A percentile compares a stretch with the other conserved stretches of the same genome.
Conservation (phyloP, 2,888 invertebrate species). For the Priocnemis perturbator region DNA sequence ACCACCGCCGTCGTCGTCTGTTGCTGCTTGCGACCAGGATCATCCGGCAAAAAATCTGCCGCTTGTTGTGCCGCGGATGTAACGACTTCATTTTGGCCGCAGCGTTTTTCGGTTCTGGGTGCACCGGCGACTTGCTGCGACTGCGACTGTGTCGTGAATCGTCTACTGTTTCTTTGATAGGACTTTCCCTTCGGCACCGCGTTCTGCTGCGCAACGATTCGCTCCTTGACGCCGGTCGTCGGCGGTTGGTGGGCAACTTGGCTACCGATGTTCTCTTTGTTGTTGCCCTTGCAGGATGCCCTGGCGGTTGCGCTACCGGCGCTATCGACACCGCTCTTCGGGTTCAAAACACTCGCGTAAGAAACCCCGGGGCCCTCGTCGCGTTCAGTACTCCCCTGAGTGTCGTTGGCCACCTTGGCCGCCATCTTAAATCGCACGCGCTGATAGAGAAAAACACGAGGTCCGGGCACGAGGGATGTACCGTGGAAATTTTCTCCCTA, state of each 20-base stretch:
- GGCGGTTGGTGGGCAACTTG: conserved; percentile 65
- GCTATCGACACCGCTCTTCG: conserved; percentile 79
- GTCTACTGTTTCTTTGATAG: conserved; percentile 65
- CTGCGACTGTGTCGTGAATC: conserved; percentile 27
- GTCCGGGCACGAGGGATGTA: conserved; percentile 51
- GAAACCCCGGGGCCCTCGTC: conserved; percentile 72
- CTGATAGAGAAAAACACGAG: conserved; percentile 66
- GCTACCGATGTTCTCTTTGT: conserved; percentile 79
- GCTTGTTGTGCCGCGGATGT: too few relatives aligned
- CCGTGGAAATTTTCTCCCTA: neutral
- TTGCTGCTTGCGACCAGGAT: neutral
- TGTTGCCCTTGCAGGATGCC: conserved; percentile 74
- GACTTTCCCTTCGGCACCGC: conserved; percentile 60
- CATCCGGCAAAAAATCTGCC: too few relatives aligned
- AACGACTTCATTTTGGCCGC: neutral
- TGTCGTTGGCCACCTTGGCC: conserved; percentile 76
- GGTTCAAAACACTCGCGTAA: conserved; percentile 77
- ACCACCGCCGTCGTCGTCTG: too few relatives aligned
- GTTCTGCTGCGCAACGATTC: conserved; percentile 42
- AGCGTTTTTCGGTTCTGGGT: conserved; percentile 25
- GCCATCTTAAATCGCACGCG: conserved; percentile 71
- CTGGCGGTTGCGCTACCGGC: neutral
- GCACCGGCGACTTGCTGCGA: too few relatives aligned
- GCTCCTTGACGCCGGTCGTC: conserved; percentile 45
- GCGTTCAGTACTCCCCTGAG: conserved; percentile 56